Base-by-base conservation (phyloP, 2,888 invertebrate species). In the Diadromus collaris region DNA sequence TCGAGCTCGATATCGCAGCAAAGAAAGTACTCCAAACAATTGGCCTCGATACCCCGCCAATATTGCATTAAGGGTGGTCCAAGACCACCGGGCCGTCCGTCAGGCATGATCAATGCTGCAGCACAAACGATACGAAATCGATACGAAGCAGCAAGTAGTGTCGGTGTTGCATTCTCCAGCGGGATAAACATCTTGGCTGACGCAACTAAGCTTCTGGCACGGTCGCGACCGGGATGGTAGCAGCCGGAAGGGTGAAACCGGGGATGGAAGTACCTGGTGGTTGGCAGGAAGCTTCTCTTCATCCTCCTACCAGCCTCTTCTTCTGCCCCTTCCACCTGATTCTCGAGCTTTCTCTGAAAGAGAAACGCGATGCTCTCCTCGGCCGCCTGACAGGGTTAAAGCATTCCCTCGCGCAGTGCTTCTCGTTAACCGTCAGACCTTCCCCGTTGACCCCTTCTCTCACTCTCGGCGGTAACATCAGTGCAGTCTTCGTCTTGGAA, bases 401-500 rank as follows among this genome's bases (percentile, higher is more conserved):
- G 73, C 65, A 70, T 56, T 73, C 69, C 69, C 24, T 61, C 44
- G 61, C 61, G 54, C 32, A 19, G n/a, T 48, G 38, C 73, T 77
- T 73, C 76, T 76, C 79, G 76, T 79, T 79, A 79, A 73, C 61
- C 61, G 64, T 56, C 67, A 56, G 72, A 65, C 65, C 69, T 44
- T 65, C 32, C 44, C 38, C 51, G 24, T 10, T 10, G 51, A 13
- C 7, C 38, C 13, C 51, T 65, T 61, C 61, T 13, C 65, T 19
- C 58, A 61, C 61, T 13, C 65, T 19, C 58, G 21, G 24, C 56
- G 58, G 46, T 41, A 76, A 60, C 72, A 60, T 73, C 56, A 56
- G 54, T 10, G 60, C 51, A 77, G 69, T 74, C 65, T 73, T 44
- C 38, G 24, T 34, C 29, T 54, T 68, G 24, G 65, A 32, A 13